Conservation (phyloP, 2,888 invertebrate species). For the Epirrhoe alternata region DNA sequence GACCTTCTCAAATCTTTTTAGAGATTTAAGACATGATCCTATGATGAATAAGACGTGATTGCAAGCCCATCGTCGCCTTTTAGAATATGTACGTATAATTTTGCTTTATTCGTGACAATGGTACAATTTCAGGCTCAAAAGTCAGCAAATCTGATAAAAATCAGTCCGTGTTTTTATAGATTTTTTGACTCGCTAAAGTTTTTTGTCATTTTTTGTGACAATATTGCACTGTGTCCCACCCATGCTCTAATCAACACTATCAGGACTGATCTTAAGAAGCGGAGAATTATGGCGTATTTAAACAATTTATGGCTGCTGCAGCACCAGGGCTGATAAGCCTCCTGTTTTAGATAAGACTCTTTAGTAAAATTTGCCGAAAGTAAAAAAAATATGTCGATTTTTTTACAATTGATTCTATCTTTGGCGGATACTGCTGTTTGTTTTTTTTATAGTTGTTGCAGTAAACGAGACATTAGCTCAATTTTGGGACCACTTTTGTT, state of each 20-base stretch:
- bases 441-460: not conserved
- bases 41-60: too few species aligned
- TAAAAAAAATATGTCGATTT: conserved; percentile 38
- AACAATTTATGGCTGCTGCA: conserved; percentile 79
- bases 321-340: conserved; percentile 78
- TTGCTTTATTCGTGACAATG: too few species aligned
- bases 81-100: too few species aligned
- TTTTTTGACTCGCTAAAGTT: conserved; percentile 26
- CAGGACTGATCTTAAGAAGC: conserved; percentile 72
- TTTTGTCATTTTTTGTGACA: conserved; percentile 33
- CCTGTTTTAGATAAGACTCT: conserved; percentile 71
- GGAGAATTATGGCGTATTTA: conserved; percentile 82
- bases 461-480: not conserved
- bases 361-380: conserved; percentile 64
- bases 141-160: not conserved
- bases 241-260: conserved; percentile 81
- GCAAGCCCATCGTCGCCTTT: too few species aligned
- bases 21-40: too few species aligned
- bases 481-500: too few species aligned
- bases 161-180: not conserved
- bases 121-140: too few species aligned
- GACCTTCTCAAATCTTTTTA: too few species aligned
- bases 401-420: not conserved
- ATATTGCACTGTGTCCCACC: conserved; percentile 61
- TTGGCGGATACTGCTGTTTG: conserved; percentile 15